Percentiles rank a stretch among this genome's conserved stretches.
Conservation (phyloP, 2,888 invertebrate genomes). For the Biston betularia region DNA sequence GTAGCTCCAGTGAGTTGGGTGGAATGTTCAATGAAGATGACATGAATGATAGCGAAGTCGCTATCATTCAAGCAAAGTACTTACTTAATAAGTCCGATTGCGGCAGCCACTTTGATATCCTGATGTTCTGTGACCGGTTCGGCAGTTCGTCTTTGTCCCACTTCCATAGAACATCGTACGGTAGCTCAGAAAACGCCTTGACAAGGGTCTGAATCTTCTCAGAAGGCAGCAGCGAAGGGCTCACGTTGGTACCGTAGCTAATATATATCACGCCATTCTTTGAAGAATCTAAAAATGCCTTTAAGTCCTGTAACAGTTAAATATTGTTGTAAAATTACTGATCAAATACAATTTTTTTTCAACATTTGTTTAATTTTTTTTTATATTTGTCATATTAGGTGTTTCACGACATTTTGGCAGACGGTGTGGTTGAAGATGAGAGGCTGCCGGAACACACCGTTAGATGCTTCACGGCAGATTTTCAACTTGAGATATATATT, state of each 20-base stretch:
- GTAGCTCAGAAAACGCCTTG: slow-evolving; percentile 65
- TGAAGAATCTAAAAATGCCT: slow-evolving; percentile 66
- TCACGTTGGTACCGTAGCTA: slow-evolving; percentile 74
- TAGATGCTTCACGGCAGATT: too few relatives aligned
- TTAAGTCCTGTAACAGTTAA: slow-evolving; percentile 58
- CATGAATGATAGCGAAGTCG: neutral
- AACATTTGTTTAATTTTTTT: too few relatives aligned
- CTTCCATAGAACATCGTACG: slow-evolving; percentile 76
- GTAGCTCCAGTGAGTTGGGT: too few relatives aligned
- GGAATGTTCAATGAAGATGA: too few relatives aligned
- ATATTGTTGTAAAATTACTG: too few relatives aligned
- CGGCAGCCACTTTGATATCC: slow-evolving; percentile 74
- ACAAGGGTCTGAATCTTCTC: slow-evolving; percentile 58
- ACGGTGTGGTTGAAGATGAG: too few relatives aligned
- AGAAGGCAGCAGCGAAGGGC: slow-evolving; percentile 58
- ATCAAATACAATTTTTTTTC: too few relatives aligned
- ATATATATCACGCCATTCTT: slow-evolving; percentile 73
- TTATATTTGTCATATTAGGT: too few relatives aligned
- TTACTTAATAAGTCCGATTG: slow-evolving; percentile 72
- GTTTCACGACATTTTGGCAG: too few relatives aligned
- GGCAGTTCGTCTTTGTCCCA: slow-evolving; percentile 68
- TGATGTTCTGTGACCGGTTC: slow-evolving; percentile 66
- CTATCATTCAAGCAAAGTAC: slow-evolving; percentile 19
- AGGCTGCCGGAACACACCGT: too few relatives aligned
- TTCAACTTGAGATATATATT: too few relatives aligned